These are phyloP conservation scores for Enteromius unitaeniatus DNA, from an alignment of 2,797 vertebrate genomes.

Conservation along the genomic window DNA sequence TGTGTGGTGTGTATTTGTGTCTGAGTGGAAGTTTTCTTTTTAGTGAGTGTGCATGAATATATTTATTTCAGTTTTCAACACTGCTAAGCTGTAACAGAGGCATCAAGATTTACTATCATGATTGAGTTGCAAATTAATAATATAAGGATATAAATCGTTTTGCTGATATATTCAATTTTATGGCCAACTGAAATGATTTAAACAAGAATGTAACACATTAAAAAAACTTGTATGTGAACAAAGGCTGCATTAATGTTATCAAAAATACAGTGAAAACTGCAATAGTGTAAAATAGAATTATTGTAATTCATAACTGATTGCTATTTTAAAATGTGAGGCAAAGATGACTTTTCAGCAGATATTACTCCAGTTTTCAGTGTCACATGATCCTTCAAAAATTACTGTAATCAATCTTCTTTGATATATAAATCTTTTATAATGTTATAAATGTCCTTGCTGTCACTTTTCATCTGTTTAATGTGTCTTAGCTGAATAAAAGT, in stretches of 20 bases:
- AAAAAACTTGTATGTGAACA: not conserved
- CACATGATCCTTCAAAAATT: not conserved
- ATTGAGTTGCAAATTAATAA: not conserved
- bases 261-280: not conserved
- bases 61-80: not conserved
- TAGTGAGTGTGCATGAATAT: not conserved
- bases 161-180: not conserved
- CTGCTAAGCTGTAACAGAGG: not conserved
- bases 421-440: not conserved
- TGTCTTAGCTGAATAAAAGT: not conserved
- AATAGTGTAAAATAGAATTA: not conserved
- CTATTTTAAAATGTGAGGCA: not conserved
- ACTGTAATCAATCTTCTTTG: not conserved
- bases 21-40: not conserved
- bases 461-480: not conserved
- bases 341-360: not conserved
- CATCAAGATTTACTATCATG: not conserved
- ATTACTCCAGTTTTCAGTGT: not conserved
- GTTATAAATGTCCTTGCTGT: not conserved
- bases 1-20: slow-evolving; percentile 15
- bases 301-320: not conserved
- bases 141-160: not conserved
- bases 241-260: not conserved
- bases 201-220: not conserved
- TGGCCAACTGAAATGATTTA: not conserved